phyloP scores from a whole-genome alignment of 2,888 invertebrate species.

The Drosophila gaucha region DNA sequence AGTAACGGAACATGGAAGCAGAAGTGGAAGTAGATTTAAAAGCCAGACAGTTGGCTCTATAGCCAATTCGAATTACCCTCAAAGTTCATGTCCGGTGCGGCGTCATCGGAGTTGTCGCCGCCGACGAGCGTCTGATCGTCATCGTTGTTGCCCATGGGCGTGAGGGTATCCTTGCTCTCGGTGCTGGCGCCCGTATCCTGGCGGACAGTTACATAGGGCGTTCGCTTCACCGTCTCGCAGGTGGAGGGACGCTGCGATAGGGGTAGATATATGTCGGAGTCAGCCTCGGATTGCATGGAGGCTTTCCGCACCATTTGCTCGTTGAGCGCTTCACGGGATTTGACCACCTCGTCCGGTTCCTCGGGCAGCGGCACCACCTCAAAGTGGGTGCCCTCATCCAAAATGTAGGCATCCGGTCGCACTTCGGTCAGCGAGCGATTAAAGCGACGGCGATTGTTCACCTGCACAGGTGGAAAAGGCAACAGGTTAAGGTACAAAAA shows the following conservation, averaged over 20 bases:
- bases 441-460: slow-evolving; percentile 85
- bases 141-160: slow-evolving; percentile 83
- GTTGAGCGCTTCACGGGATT: slow-evolving; percentile 83
- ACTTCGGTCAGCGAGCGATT: slow-evolving; percentile 89
- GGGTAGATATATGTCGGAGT: slow-evolving; percentile 83
- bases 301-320: slow-evolving; percentile 82
- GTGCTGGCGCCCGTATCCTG: slow-evolving; percentile 85
- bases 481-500: slow-evolving; percentile 17
- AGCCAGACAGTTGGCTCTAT: slow-evolving; percentile 10
- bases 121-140: slow-evolving; percentile 83
- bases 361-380: slow-evolving; percentile 89
- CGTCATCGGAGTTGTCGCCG: slow-evolving; percentile 83
- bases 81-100: slow-evolving; percentile 82
- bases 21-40: slow-evolving; percentile 13
- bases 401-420: slow-evolving; percentile 87
- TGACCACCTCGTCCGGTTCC: slow-evolving; percentile 87
- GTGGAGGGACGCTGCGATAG: slow-evolving; percentile 82
- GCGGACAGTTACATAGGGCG: slow-evolving; percentile 83
- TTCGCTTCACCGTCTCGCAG: slow-evolving; percentile 82
- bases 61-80: slow-evolving; percentile 78
- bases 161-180: slow-evolving; percentile 84
- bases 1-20: slow-evolving; percentile 21
- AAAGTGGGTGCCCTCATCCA: slow-evolving; percentile 88
- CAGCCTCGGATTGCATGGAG: slow-evolving; percentile 83
- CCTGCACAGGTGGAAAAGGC: slow-evolving; percentile 50